Evolutionary conservation across 2,888 invertebrate genomes (phyloP), one percentile per base, ranked within the genome.

Genomic region (Ferrisia virgata): DNA sequence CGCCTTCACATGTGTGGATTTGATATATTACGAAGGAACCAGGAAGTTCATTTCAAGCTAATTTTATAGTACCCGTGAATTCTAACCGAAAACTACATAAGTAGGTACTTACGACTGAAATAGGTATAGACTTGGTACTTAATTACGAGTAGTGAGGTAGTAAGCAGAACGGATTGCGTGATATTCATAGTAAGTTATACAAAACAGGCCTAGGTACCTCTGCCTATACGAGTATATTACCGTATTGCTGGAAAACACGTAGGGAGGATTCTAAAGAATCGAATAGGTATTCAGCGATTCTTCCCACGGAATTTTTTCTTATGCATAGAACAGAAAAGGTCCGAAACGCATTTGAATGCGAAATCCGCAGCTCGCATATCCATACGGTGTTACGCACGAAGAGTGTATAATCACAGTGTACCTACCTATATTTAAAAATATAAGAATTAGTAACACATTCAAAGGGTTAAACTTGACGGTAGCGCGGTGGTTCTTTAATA

Each of bases 231-330:
- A n/a, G n/a, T n/a, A n/a, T 69, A 69, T 31, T 31, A 28, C n/a
- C 15, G 18, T 53, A 22, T 53, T 22, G 11, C 69, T 31, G 69
- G 69, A 69, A 69, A 69, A 31, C 28, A 31, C n/a, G 28, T 25
- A 13, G 69, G 69, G 69, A 69, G 69, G 31, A 69, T 69, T n/a
- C 31, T 5, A 9, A 69, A 69, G 69, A 69, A 31, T 69, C 69
- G 31, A 69, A 18, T 69, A 53, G 3, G 53, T 53, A 69, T 69
- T 69, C 69, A 31, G 31, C 8, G 69, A 31, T 28, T 69, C 69
- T 69, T 69, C 69, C 31, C 69, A 69, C 69, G 69, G 69, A 69
- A 31, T 69, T 31, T 69, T 64, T 28, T 69, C 31, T 69, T 69
- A 31, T 31, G 8, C 5, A n/a, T 25, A 31, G 69, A 28, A 69